Base-by-base conservation (phyloP, 2,888 invertebrate species). In the Nomada lathburiana region DNA sequence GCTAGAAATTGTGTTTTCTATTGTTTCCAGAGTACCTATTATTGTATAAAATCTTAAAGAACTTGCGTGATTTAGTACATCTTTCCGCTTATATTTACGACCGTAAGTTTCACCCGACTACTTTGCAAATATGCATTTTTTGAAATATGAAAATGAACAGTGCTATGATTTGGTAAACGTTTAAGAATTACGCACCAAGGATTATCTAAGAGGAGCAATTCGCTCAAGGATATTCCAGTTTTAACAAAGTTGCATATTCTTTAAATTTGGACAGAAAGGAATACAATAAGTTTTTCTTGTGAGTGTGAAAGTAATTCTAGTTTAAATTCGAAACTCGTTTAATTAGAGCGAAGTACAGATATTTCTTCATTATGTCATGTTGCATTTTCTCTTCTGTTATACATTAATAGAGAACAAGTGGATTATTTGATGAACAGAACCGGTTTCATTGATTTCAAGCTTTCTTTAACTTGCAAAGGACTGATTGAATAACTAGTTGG, bases 381-480 rank as follows among this genome's bases (percentile, higher is more conserved):
- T 26, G 18, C 42, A 52, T 55, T 78, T 74, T 36, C 47, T 23
- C 36, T 23, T 26, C 20, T 60, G 64, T 60, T 69, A 69, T 16
- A 64, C 44, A 55, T 53, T 69, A 75, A 60, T 55, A 23, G 63
- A 59, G 20, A n/a, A 52, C 50, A 47, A 47, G 57, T 47, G 64
- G 59, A 70, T 26, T 59, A 59, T 76, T 76, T 60, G 70, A 76
- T 79, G 44, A 23, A 13, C 60, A 64, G 23, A 79, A 79, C 79
- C 64, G 79, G 79, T 79, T 79, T 65, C 57, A 79, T 76, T 65
- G 29, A 53, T 36, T 65, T 53, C 76, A 23, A 50, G 69, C 57
- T 75, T 59, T 70, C 65, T 73, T 75, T 70, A 20, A 57, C 68
- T 57, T 65, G 42, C 57, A 70, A 65, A 65, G 57, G 60, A 76